Conservation (phyloP, 1,140 invertebrate genomes). For the Cryptotermes secundus region DNA sequence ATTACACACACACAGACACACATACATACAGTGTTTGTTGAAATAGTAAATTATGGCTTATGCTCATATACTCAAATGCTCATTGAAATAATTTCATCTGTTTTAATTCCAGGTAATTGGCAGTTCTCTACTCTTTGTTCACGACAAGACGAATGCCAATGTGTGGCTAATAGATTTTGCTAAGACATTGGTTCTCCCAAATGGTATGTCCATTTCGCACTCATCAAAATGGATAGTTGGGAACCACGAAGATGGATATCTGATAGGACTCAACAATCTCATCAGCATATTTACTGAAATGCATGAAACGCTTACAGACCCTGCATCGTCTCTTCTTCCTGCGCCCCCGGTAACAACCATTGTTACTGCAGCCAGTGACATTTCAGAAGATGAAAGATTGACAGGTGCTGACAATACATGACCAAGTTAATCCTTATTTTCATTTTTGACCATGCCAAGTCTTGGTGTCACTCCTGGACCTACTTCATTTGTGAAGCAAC, state of each 20-base stretch:
- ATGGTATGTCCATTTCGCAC: constrained; percentile 73
- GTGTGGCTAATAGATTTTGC: constrained; percentile 99
- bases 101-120: constrained; percentile 79
- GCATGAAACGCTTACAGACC: constrained; percentile 26
- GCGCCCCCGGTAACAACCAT: constrained; percentile 20
- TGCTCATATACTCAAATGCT: no score
- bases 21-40: no score
- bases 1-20: no score
- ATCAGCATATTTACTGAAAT: constrained; percentile 79
- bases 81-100: no score
- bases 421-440: not conserved
- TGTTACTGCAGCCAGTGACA: constrained; percentile 19
- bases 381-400: constrained; percentile 8
- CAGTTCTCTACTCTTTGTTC: constrained; percentile 93
- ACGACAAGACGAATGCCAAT: constrained; percentile 82
- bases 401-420: not conserved
- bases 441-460: not conserved
- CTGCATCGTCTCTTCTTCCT: not conserved
- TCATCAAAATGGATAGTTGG: constrained; percentile 86
- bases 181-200: constrained; percentile 84
- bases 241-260: constrained; percentile 98
- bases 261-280: constrained; percentile 92
- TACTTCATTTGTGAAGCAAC: not conserved
- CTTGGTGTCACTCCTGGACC: not conserved
- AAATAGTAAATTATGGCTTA: no score